phyloP scores from a whole-genome alignment of 53 echinoderm and acorn worm genomes.

The Hippasteria phrygiana region DNA sequence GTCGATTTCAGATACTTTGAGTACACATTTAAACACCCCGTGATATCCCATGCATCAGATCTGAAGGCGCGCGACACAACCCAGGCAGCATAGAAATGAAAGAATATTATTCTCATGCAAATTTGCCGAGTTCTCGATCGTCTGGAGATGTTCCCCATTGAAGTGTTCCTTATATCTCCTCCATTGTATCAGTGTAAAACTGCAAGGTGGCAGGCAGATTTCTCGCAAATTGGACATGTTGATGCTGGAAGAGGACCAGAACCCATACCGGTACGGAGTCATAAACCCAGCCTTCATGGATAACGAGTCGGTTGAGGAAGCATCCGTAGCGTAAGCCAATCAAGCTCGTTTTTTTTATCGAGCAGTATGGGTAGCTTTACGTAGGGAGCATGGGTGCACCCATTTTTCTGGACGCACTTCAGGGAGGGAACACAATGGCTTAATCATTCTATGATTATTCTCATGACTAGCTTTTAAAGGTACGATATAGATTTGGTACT shows the following conservation, averaged over 20 bases:
- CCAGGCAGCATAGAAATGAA: too few species aligned
- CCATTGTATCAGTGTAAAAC: slow-evolving; percentile 13
- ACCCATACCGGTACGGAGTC: neutral
- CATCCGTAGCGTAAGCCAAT: slow-evolving; percentile 17
- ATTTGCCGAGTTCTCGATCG: too few species aligned
- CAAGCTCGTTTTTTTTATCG: neutral
- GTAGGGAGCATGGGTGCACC: neutral
- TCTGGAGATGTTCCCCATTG: neutral
- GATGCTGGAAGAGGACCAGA: slow-evolving; percentile 36
- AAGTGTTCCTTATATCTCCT: neutral
- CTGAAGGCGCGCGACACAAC: too few species aligned
- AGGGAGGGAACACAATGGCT: too few species aligned
- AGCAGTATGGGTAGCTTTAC: neutral
- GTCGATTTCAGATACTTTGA: too few species aligned
- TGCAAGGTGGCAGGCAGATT: slow-evolving; percentile 57
- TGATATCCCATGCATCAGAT: too few species aligned
- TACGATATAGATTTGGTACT: too few species aligned
- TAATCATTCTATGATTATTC: too few species aligned
- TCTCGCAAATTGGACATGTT: slow-evolving; percentile 59
- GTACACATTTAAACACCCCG: too few species aligned
- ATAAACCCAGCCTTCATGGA: slow-evolving; percentile 23
- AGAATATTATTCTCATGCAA: too few species aligned
- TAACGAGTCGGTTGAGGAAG: slow-evolving; percentile 6
- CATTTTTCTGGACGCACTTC: too few species aligned
- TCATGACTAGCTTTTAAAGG: too few species aligned